phyloP scores from a whole-genome alignment of 2,113 vertebrate species.

The Sorex araneus region DNA sequence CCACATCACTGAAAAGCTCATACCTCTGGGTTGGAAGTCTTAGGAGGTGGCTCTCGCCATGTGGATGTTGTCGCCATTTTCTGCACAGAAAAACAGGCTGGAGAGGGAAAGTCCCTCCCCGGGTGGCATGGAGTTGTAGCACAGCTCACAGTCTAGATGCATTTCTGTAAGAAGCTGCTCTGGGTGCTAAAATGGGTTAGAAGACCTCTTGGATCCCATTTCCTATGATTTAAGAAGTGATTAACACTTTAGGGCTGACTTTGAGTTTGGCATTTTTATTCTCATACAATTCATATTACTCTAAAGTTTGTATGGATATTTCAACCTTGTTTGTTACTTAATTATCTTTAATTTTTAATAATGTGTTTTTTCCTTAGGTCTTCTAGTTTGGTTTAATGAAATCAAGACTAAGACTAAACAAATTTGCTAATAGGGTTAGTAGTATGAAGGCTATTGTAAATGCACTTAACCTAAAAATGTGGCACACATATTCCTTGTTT shows the following conservation, averaged over 20 bases:
- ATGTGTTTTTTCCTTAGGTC: conserved; percentile 59
- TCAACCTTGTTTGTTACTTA: not conserved
- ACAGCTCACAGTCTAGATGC: no score
- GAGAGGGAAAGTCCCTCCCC: no score
- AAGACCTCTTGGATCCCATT: no score
- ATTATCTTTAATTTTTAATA: conserved; percentile 27
- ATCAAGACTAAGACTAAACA: conserved; percentile 51
- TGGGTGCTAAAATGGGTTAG: no score
- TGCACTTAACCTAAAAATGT: not conserved
- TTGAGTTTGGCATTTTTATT: not conserved
- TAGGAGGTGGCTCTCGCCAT: no score
- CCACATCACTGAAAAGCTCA: no score
- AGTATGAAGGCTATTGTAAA: conserved; percentile 57
- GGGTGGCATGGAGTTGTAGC: no score
- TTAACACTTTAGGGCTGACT: not conserved
- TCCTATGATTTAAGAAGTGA: not conserved
- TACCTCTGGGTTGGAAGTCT: no score
- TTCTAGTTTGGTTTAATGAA: conserved; percentile 66
- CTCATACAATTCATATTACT: not conserved
- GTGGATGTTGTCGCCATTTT: no score
- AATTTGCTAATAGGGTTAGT: conserved; percentile 56
- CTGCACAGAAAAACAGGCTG: no score
- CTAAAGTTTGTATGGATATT: not conserved
- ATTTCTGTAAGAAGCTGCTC: no score
- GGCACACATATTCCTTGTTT: no score